Conservation (phyloP, 2,888 invertebrate species). For the Ommatoiulus sabulosus region DNA sequence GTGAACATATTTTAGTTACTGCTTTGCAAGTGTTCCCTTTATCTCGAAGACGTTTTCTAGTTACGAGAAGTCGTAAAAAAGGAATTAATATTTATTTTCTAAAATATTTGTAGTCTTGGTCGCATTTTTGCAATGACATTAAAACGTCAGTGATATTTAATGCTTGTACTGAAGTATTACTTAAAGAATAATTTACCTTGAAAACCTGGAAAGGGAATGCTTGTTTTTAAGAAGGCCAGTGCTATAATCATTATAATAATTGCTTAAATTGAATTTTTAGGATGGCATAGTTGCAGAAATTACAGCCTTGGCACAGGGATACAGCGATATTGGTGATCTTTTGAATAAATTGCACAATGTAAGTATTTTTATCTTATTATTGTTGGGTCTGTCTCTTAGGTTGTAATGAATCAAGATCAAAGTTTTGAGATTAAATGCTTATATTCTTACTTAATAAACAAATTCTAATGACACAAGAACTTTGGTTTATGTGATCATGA, state of each 20-base stretch:
- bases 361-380: slow-evolving; percentile 65
- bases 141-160: too few species aligned
- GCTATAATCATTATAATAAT: not conserved
- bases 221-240: too few species aligned
- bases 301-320: slow-evolving; percentile 80
- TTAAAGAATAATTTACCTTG: too few species aligned
- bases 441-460: not conserved
- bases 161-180: too few species aligned
- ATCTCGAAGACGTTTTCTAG: too few species aligned
- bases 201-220: too few species aligned
- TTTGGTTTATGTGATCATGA: not conserved
- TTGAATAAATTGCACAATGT: slow-evolving; percentile 76
- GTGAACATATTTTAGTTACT: slow-evolving; percentile 61
- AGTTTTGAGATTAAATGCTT: not conserved
- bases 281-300: slow-evolving; percentile 81
- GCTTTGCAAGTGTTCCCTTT: not conserved
- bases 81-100: not conserved
- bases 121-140: too few species aligned
- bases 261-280: slow-evolving; percentile 61
- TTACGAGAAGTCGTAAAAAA: too few species aligned
- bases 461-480: not conserved
- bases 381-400: not conserved
- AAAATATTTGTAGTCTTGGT: not conserved
- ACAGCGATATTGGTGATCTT: slow-evolving; percentile 77
- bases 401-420: not conserved